Evolutionary conservation across 2,113 vertebrate genomes (phyloP).

Genomic region (Carlito syrichta): DNA sequence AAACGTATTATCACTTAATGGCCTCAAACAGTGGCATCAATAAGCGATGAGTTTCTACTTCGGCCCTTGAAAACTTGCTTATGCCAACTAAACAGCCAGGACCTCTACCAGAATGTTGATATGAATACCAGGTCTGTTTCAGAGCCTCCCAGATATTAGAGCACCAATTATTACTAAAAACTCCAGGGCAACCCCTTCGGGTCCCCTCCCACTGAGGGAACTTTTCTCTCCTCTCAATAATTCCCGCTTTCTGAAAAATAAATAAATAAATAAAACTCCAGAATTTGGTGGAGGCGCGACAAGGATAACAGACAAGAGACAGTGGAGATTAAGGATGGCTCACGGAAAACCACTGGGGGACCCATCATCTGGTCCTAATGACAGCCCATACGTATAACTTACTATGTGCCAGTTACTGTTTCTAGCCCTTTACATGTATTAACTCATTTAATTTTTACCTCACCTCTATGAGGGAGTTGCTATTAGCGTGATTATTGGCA

Average conservation of each 20-base stretch:
- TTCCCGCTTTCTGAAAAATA: no score
- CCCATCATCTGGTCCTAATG: neutral
- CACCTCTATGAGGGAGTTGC: neutral
- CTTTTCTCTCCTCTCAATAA: no score
- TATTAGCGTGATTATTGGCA: neutral
- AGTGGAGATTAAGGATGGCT: neutral
- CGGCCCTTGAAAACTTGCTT: constrained; percentile 8
- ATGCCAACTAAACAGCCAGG: constrained; percentile 43
- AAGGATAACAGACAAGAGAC: neutral
- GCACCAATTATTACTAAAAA: neutral
- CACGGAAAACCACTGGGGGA: neutral
- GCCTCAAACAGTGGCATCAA: constrained; percentile 28
- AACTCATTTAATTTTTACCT: neutral
- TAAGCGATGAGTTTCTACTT: constrained; percentile 55
- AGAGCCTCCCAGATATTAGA: neutral
- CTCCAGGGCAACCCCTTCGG: no score
- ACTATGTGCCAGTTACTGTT: no score
- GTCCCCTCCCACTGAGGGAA: no score
- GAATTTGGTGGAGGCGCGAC: neutral
- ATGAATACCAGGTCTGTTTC: constrained; percentile 34
- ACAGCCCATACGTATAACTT: neutral
- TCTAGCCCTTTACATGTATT: neutral
- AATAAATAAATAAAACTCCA: no score
- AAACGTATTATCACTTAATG: constrained; percentile 56
- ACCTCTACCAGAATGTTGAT: constrained; percentile 55